phyloP scores from a whole-genome alignment of 92 coral and sea anemone species.

The Phenganax stokvisi region DNA sequence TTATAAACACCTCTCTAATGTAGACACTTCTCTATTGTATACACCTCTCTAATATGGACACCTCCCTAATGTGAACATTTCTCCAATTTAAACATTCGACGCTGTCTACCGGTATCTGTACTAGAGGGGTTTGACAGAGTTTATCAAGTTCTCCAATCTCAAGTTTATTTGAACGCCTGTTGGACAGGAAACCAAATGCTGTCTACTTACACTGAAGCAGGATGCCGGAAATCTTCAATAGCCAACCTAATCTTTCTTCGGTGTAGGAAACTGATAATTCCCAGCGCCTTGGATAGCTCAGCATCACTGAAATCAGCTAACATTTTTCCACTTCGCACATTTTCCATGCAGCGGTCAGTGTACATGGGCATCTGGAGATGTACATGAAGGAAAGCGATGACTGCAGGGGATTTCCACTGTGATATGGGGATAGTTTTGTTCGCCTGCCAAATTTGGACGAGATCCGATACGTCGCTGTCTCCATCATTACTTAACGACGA shows the following conservation, averaged over 20 bases:
- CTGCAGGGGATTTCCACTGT: conserved; percentile 91
- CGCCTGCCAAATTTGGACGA: conserved; percentile 74
- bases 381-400: conserved; percentile 66
- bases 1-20: too few relatives aligned
- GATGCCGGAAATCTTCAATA: conserved; percentile 88
- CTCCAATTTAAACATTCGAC: too few relatives aligned
- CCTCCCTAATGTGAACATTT: too few relatives aligned
- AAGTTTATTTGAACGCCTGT: too few relatives aligned
- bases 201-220: conserved; percentile 59
- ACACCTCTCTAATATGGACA: too few relatives aligned
- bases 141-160: too few relatives aligned
- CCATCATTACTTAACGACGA: conserved; percentile 29
- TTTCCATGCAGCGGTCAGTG: conserved; percentile 83
- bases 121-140: too few relatives aligned
- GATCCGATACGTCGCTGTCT: conserved; percentile 57
- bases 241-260: conserved; percentile 86
- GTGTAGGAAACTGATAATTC: conserved; percentile 71
- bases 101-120: too few relatives aligned
- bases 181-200: not conserved
- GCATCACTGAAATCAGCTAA: conserved; percentile 77
- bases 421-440: conserved; percentile 83
- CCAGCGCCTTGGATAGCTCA: conserved; percentile 78
- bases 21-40: too few relatives aligned
- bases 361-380: conserved; percentile 95
- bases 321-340: conserved; percentile 86